Evolutionary conservation across 64 coral and sea anemone genomes (phyloP).

Genomic region (Platygyra sinensis): DNA sequence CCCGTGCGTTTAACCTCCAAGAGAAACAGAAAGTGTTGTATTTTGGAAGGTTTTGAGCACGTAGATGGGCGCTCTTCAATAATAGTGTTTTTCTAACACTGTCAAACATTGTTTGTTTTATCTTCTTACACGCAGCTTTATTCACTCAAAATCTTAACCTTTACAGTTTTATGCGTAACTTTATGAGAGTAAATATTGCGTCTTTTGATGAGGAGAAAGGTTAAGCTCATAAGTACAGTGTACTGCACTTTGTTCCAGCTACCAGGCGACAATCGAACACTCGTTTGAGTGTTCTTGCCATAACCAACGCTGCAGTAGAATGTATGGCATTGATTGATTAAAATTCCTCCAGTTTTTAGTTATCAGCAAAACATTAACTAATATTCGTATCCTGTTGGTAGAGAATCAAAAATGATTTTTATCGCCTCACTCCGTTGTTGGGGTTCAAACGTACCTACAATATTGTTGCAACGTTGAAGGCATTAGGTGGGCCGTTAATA

Average conservation of each 20-base stretch:
- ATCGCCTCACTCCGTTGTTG: background rate
- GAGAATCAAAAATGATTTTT: too few relatives aligned
- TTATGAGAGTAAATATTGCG: slow-evolving; percentile 3
- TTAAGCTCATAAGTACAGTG: background rate
- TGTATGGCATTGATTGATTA: background rate
- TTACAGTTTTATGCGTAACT: slow-evolving; percentile 27
- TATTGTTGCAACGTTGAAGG: background rate
- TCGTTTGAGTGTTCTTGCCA: too few relatives aligned
- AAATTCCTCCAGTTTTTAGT: background rate
- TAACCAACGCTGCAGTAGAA: too few relatives aligned
- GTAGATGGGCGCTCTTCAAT: background rate
- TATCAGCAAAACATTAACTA: background rate
- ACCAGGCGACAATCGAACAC: background rate
- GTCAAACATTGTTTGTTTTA: slow-evolving; percentile 21
- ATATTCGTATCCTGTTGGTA: background rate
- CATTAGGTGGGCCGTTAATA: background rate
- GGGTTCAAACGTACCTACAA: too few relatives aligned
- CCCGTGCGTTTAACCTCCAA: slow-evolving; percentile 8
- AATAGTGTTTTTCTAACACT: slow-evolving; percentile 35
- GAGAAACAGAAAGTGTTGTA: background rate
- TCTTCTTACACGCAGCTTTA: slow-evolving; percentile 15
- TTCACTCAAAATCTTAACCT: slow-evolving; percentile 8
- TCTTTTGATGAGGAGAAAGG: slow-evolving; percentile 5
- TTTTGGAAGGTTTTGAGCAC: background rate
- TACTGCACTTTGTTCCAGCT: background rate